Conservation (phyloP, 2,888 invertebrate genomes). For the Eucera pruinosa region DNA sequence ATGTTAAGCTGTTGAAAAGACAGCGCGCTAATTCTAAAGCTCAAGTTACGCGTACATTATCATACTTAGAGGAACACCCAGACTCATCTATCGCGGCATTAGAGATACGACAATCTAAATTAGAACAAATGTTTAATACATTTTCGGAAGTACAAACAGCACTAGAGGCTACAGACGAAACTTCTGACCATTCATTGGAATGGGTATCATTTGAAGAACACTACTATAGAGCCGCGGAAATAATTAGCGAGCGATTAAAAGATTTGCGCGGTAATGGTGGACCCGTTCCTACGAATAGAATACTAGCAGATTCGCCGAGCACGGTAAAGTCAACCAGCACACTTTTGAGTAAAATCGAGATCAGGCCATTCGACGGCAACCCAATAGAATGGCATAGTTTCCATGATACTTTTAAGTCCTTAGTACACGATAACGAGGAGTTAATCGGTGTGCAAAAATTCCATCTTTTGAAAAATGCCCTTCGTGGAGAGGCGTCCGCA, state of each 20-base stretch:
- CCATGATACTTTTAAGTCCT: no score
- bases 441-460: no score
- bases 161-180: background rate
- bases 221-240: slow-evolving; percentile 5
- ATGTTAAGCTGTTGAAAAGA: background rate
- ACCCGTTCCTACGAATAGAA: no score
- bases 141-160: background rate
- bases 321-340: no score
- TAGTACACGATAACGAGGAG: no score
- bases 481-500: no score
- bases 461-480: no score
- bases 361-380: no score
- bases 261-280: background rate
- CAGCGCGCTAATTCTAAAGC: background rate
- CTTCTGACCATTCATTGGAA: background rate
- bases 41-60: background rate
- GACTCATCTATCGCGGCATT: background rate
- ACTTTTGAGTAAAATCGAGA: no score
- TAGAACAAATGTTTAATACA: background rate
- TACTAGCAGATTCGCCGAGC: no score
- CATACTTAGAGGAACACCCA: background rate
- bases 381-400: no score
- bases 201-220: slow-evolving; percentile 4
- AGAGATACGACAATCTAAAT: background rate
- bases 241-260: background rate